Conservation (phyloP, 2,797 vertebrate genomes). For the Rhinoraja longicauda region DNA sequence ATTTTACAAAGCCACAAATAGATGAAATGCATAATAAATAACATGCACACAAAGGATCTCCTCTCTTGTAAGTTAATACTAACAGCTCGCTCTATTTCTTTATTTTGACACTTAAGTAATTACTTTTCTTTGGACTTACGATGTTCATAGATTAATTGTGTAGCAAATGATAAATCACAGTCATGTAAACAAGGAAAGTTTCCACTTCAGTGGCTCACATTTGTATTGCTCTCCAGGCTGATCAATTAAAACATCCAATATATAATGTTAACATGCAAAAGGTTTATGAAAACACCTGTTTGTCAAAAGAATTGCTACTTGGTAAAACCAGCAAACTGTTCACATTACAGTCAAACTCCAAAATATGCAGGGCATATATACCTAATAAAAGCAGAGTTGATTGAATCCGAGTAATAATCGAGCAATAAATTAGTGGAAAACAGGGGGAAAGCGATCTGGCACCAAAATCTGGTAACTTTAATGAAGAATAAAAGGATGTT, state of each 20-base stretch:
- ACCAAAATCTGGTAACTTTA: no score
- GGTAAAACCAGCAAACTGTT: neutral
- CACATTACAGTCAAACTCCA: no score
- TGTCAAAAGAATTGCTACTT: neutral
- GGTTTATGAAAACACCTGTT: neutral
- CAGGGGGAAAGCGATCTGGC: no score
- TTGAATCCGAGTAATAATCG: no score
- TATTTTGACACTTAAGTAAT: neutral
- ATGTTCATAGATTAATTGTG: neutral
- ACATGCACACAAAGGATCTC: neutral
- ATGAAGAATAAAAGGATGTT: no score
- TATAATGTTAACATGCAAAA: neutral
- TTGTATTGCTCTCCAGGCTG: neutral
- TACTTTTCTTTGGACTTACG: neutral
- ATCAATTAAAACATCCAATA: neutral
- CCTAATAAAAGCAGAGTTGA: no score
- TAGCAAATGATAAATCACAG: neutral
- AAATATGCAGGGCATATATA: no score
- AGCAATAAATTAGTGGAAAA: no score
- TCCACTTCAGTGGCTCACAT: neutral
- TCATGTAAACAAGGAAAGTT: neutral
- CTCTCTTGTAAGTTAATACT: neutral
- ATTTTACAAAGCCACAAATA: neutral
- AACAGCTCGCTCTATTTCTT: neutral
- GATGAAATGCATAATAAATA: neutral